Percentiles rank a stretch among this genome's conserved stretches.
Evolutionary conservation across 1,140 invertebrate genomes (phyloP).

Genomic region (Bombus balteatus): DNA sequence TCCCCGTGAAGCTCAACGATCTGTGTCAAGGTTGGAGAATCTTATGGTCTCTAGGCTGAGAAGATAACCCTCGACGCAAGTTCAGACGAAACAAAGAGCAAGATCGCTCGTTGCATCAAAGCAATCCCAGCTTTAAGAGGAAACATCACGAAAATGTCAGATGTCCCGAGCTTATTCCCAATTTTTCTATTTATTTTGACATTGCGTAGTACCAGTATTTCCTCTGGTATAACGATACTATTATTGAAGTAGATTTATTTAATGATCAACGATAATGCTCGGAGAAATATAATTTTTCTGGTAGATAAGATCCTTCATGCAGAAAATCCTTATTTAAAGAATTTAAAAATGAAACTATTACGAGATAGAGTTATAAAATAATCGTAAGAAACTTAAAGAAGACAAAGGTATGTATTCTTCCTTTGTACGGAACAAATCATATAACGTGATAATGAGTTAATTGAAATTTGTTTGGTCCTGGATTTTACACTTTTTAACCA

Average conservation of each 20-base stretch:
- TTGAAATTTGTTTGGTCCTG: not conserved
- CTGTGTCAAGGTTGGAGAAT: slow-evolving; percentile 45
- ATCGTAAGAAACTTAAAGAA: not conserved
- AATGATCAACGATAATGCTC: not conserved
- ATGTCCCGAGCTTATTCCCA: not conserved
- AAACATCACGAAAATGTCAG: not conserved
- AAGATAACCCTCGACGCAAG: not conserved
- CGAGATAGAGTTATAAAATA: not conserved
- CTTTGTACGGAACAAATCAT: no score
- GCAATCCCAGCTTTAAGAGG: no score
- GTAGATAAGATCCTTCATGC: not conserved
- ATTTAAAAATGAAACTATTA: no score
- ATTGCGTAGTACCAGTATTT: not conserved
- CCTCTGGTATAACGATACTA: not conserved
- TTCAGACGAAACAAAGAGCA: not conserved
- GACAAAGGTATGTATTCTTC: not conserved
- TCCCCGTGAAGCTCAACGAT: slow-evolving; percentile 8
- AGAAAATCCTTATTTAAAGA: no score
- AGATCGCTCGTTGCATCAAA: not conserved
- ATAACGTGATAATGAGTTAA: no score
- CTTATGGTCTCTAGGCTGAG: not conserved
- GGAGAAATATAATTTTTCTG: not conserved
- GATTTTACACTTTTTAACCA: not conserved
- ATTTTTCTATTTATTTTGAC: not conserved
- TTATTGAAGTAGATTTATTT: not conserved